Conservation (phyloP, 2,113 vertebrate species). For the Crotophaga sulcirostris region DNA sequence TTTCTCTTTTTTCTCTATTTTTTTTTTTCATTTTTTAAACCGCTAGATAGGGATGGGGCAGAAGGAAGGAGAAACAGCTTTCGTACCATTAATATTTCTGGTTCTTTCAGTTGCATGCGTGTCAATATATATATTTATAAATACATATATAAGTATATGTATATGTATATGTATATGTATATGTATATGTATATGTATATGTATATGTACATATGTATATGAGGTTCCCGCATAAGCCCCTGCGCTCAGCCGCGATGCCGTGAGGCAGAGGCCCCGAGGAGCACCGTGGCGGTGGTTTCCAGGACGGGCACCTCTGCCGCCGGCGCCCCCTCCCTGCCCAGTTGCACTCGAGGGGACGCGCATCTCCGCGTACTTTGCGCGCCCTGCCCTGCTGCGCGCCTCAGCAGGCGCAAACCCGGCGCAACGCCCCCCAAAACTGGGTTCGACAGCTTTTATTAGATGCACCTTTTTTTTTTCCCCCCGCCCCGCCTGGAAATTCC, state of each 20-base stretch:
- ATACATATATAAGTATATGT: too few species aligned
- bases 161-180: not conserved
- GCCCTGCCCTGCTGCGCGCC: not conserved
- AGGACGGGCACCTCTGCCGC: not conserved
- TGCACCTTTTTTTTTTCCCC: not conserved
- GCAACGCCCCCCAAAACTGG: not conserved
- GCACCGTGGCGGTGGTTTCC: not conserved
- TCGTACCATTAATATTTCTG: slow-evolving; percentile 43
- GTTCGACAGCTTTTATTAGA: not conserved
- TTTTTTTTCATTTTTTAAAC: too few species aligned
- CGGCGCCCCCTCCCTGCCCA: not conserved
- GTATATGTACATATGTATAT: not conserved
- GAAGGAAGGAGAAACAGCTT: not conserved
- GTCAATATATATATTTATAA: not conserved
- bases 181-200: not conserved
- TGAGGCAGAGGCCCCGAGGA: not conserved
- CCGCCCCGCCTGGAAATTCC: slow-evolving; percentile 12
- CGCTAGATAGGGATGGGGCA: not conserved
- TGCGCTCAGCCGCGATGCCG: not conserved
- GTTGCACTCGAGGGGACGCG: not conserved
- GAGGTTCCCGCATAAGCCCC: not conserved
- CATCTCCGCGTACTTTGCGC: not conserved
- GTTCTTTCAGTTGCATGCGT: not conserved
- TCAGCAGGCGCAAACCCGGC: not conserved
- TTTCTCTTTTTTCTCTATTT: not conserved